phyloP scores from a whole-genome alignment of 2,888 invertebrate genomes.

The Gymnoscelis rufifasciata region DNA sequence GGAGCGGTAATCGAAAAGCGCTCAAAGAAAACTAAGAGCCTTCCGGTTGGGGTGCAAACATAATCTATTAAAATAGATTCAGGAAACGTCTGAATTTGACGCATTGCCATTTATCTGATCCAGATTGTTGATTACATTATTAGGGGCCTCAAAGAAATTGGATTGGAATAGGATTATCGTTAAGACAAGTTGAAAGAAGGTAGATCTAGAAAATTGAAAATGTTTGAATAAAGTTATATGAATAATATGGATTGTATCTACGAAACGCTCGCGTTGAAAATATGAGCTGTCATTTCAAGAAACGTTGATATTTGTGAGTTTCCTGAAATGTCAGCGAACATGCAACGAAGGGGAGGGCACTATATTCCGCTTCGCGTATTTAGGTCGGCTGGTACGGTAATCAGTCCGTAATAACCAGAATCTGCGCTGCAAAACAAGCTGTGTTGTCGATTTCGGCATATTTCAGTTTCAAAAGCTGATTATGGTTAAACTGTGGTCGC shows the following conservation, averaged over 20 bases:
- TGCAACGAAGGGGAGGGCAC: slow-evolving; percentile 33
- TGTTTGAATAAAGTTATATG: too few relatives aligned
- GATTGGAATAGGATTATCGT: background rate
- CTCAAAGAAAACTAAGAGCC: slow-evolving; percentile 42
- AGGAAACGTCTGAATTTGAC: slow-evolving; percentile 32
- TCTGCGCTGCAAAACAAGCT: slow-evolving; percentile 29
- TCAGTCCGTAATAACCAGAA: slow-evolving; percentile 56
- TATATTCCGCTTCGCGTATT: slow-evolving; percentile 42
- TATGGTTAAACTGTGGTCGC: too few relatives aligned
- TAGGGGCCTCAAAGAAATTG: background rate
- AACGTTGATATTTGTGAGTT: slow-evolving; percentile 10
- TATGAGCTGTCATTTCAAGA: slow-evolving; percentile 11
- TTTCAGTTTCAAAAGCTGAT: background rate
- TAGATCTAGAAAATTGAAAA: too few relatives aligned
- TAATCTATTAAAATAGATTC: slow-evolving; percentile 39
- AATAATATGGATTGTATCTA: background rate
- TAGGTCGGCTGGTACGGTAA: slow-evolving; percentile 60
- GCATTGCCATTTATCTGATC: slow-evolving; percentile 19
- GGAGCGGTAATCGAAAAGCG: slow-evolving; percentile 44
- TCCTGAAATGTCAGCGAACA: slow-evolving; percentile 26
- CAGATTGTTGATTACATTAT: slow-evolving; percentile 8
- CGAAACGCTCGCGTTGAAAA: slow-evolving; percentile 1
- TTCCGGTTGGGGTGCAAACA: slow-evolving; percentile 38
- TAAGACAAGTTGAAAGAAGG: background rate
- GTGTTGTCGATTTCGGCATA: background rate